Evolutionary conservation across 2,797 vertebrate species (phyloP).

Genomic region (Lateolabrax maculatus): DNA sequence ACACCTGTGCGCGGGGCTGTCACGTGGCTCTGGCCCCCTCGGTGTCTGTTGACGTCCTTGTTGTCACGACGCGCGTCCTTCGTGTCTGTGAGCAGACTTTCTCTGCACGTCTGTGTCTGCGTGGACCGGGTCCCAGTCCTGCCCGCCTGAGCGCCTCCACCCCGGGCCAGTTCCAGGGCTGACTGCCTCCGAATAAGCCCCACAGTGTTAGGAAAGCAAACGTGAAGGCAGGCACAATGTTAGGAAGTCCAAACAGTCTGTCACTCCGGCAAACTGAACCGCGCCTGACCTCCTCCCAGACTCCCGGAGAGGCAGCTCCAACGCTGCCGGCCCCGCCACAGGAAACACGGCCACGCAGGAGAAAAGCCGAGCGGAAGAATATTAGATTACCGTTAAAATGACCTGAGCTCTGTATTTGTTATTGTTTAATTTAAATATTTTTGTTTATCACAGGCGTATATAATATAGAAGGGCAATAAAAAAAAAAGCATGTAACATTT

Average conservation of each 20-base stretch:
- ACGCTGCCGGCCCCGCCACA: slow-evolving; percentile 59
- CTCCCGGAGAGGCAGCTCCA: slow-evolving; percentile 59
- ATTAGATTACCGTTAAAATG: slow-evolving; percentile 37
- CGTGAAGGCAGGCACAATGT: slow-evolving; percentile 87
- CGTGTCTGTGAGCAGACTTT: not conserved
- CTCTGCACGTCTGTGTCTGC: not conserved
- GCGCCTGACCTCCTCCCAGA: slow-evolving; percentile 83
- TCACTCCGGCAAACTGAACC: slow-evolving; percentile 85
- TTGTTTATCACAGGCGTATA: not conserved
- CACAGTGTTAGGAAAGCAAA: slow-evolving; percentile 64
- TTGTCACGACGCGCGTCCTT: slow-evolving; percentile 17
- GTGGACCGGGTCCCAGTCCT: not conserved
- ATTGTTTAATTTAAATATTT: not conserved
- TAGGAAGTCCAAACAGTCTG: slow-evolving; percentile 90
- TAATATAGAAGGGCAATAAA: not conserved
- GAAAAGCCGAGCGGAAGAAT: slow-evolving; percentile 34
- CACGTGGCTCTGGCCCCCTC: slow-evolving; percentile 35
- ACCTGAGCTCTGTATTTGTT: not conserved
- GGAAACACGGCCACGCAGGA: slow-evolving; percentile 56
- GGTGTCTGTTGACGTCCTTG: not conserved
- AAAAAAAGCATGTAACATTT: not conserved
- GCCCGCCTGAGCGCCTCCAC: too few relatives aligned
- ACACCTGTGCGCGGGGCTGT: slow-evolving; percentile 77
- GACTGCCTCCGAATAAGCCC: slow-evolving; percentile 16
- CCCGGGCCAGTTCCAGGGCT: not conserved